A percentile compares a stretch with the other conserved stretches of the same genome.
Conservation (phyloP, 2,888 invertebrate genomes). For the Autographa pulchrina region DNA sequence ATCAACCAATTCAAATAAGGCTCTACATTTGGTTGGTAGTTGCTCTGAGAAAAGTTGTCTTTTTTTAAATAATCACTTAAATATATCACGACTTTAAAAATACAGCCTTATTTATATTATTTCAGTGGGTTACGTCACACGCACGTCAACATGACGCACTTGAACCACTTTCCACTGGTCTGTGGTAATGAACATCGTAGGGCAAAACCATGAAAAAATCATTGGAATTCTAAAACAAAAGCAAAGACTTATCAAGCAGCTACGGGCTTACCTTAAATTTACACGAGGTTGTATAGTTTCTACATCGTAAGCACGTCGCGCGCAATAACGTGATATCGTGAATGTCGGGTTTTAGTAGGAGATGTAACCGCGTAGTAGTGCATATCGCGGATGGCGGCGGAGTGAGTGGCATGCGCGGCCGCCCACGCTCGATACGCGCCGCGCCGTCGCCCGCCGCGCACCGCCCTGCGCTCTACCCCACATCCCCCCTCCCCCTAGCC, state of each 20-base stretch:
- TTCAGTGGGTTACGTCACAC: constrained; percentile 73
- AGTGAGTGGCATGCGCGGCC: constrained; percentile 77
- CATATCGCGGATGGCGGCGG: constrained; percentile 72
- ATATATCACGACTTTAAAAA: constrained; percentile 14
- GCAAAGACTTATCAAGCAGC: constrained; percentile 21
- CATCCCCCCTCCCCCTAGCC: constrained; percentile 29
- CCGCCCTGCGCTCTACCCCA: constrained; percentile 41
- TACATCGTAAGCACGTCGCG: constrained; percentile 72
- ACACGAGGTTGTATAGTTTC: constrained; percentile 65
- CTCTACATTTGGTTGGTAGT: neutral
- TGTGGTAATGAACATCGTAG: constrained; percentile 57
- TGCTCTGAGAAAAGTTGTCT: neutral
- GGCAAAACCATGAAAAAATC: constrained; percentile 26
- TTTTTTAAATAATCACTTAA: neutral
- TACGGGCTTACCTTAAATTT: constrained; percentile 73
- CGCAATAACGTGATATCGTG: constrained; percentile 64
- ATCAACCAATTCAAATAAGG: neutral
- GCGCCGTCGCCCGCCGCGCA: constrained; percentile 58
- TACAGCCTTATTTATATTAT: constrained; percentile 43
- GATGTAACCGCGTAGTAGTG: constrained; percentile 70
- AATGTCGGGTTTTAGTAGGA: constrained; percentile 63
- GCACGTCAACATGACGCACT: constrained; percentile 75
- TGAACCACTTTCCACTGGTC: constrained; percentile 63
- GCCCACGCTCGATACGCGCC: constrained; percentile 86
- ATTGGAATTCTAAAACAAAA: constrained; percentile 23